Evolutionary conservation across 2,113 vertebrate species (phyloP), one percentile per base, ranked within the genome.

Genomic region (Drymodes brunneopygia): DNA sequence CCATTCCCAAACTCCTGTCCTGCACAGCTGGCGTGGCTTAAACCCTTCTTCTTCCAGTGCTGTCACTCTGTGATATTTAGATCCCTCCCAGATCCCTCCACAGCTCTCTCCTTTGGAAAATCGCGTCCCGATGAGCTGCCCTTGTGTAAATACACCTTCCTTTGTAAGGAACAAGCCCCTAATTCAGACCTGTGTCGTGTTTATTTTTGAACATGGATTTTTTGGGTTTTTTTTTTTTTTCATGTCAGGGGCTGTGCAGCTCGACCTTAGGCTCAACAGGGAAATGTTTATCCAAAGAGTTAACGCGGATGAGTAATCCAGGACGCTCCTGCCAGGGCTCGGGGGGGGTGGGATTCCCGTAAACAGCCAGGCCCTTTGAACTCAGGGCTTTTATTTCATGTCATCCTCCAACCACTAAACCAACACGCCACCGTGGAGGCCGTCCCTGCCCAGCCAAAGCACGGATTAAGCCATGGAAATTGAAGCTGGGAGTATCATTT

Each of bases 351-450:
- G 95, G 96, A 95, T 98, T 98, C 97, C 97, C 42, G 88, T 97
- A 97, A 98, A 97, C 95, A 97, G 90, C 64, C 56, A 88, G 96
- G 88, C 93, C 94, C 97, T 98, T 98, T 98, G 97, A 98, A 98
- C 96, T 96, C 75, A 61, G 6, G 96, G 94, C 90, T 97, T 97
- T 98, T 93, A 93, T 95, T 98, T 96, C 90, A 97, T 97, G 97
- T 97, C 97, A 97, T 94, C 33, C 81, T 97, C 73, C 93, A 94
- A 97, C 97, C 98, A 94, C 98, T 97, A 95, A 98, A 98, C 95
- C 94, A 98, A 96, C 97, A 98, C 2, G 7, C 80, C 38, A 23
- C 93, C 85, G 12, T 73, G 93, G 88, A 91, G 94, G 91, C 97
- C 96, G 94, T 95, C 95, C 89, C 94, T 77, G 25, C 57, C 88